Evolutionary conservation across 2,797 vertebrate species (phyloP).

Genomic region (Catamblyrhynchus diadema): DNA sequence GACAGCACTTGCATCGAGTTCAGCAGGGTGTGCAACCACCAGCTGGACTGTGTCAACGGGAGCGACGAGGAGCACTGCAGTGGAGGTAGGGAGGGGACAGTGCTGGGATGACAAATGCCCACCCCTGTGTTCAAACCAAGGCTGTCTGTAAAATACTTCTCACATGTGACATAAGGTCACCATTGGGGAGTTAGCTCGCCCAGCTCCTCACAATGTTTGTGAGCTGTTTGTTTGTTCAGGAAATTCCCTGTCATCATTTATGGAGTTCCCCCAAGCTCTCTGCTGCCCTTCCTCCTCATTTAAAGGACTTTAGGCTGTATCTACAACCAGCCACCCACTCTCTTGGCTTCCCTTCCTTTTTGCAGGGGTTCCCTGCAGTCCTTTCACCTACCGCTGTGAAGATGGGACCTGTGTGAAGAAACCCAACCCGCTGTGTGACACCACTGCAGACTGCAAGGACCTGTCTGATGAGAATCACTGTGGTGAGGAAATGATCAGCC

Average conservation of each 20-base stretch:
- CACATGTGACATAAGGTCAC: neutral
- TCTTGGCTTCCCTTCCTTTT: neutral
- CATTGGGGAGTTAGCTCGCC: neutral
- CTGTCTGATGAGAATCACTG: constrained; percentile 87
- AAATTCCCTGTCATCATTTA: neutral
- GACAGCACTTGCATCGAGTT: constrained; percentile 87
- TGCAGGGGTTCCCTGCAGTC: constrained; percentile 84
- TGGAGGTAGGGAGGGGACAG: constrained; percentile 70
- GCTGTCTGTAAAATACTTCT: neutral
- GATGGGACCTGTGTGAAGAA: constrained; percentile 91
- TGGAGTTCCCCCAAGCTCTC: neutral
- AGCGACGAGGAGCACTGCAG: constrained; percentile 85
- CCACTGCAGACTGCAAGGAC: constrained; percentile 83
- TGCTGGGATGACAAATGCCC: neutral
- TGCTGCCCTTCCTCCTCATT: neutral
- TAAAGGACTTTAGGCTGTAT: neutral
- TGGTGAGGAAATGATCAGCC: constrained; percentile 75
- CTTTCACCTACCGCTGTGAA: constrained; percentile 86
- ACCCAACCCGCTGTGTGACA: constrained; percentile 89
- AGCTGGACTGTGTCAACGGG: constrained; percentile 82
- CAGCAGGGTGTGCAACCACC: constrained; percentile 83
- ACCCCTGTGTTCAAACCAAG: neutral
- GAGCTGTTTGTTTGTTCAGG: neutral
- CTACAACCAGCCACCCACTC: neutral
- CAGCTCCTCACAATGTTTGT: neutral